phyloP scores from a whole-genome alignment of 2,113 vertebrate genomes.

The Vulpes ferrilata region DNA sequence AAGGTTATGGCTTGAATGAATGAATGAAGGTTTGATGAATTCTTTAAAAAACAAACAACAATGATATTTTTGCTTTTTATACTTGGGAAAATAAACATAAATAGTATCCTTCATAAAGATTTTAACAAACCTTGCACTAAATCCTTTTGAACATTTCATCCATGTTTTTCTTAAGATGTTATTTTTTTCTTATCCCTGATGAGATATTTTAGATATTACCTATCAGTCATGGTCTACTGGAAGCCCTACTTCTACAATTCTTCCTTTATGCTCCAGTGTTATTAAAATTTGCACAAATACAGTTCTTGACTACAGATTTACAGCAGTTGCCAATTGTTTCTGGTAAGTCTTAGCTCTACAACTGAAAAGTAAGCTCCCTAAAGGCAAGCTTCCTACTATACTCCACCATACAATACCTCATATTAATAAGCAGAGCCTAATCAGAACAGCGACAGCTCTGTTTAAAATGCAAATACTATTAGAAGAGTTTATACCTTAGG shows the following conservation, averaged over 20 bases:
- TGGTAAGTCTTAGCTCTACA: background rate
- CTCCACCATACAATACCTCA: background rate
- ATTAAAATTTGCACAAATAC: background rate
- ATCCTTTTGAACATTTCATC: background rate
- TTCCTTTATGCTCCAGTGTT: background rate
- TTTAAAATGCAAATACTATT: background rate
- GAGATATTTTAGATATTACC: background rate
- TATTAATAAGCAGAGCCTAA: background rate
- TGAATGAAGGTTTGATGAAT: constrained; percentile 2
- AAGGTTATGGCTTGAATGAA: constrained; percentile 81
- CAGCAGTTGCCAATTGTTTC: background rate
- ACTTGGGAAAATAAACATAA: background rate
- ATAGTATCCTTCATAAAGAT: background rate
- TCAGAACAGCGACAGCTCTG: background rate
- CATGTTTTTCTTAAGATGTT: background rate
- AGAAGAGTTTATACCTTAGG: background rate
- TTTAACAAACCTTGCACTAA: background rate
- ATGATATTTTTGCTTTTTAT: background rate
- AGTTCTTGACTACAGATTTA: background rate
- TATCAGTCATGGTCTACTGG: background rate
- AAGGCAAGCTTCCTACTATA: background rate
- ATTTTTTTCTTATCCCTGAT: background rate
- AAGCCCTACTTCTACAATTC: background rate
- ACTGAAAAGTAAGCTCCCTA: background rate
- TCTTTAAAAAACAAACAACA: background rate